Percentiles rank a stretch among this genome's conserved stretches.
These are phyloP conservation scores for Odocoileus virginianus DNA, from an alignment of 2,113 vertebrate species.

Conservation along the genomic window DNA sequence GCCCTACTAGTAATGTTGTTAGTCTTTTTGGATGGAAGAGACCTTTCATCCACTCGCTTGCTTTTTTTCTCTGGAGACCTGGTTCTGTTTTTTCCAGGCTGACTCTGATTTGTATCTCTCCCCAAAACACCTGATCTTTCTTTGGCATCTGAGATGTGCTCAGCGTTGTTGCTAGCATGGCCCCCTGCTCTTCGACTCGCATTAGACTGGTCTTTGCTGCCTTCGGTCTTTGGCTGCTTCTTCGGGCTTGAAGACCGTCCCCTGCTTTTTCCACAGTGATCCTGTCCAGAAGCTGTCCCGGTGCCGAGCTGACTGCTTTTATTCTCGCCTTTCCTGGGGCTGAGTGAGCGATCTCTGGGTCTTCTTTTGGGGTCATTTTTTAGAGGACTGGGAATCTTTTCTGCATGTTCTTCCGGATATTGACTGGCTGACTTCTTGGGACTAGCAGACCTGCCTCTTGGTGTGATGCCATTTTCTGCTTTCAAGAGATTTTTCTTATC, in stretches of 20 bases:
- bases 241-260: constrained; percentile 83
- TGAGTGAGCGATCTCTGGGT: constrained; percentile 61
- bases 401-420: constrained; percentile 54
- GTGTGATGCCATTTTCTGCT: constrained; percentile 59
- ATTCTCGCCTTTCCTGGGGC: constrained; percentile 70
- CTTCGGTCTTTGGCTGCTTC: constrained; percentile 75
- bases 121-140: constrained; percentile 2
- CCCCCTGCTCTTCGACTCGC: background rate
- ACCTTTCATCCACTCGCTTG: background rate
- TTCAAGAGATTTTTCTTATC: constrained; percentile 46
- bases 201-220: background rate
- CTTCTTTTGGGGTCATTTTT: constrained; percentile 73
- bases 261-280: background rate
- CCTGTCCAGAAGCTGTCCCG: constrained; percentile 48
- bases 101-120: constrained; percentile 56
- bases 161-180: background rate
- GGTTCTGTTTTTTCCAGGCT: constrained; percentile 29
- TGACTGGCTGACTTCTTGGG: constrained; percentile 73
- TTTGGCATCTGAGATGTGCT: constrained; percentile 75
- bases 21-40: constrained; percentile 21
- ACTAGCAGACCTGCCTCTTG: constrained; percentile 79
- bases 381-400: constrained; percentile 74
- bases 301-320: constrained; percentile 41
- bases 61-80: constrained; percentile 52
- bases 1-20: constrained; percentile 2